Base-by-base conservation (phyloP, 2,888 invertebrate genomes). In the Acronicta psi region DNA sequence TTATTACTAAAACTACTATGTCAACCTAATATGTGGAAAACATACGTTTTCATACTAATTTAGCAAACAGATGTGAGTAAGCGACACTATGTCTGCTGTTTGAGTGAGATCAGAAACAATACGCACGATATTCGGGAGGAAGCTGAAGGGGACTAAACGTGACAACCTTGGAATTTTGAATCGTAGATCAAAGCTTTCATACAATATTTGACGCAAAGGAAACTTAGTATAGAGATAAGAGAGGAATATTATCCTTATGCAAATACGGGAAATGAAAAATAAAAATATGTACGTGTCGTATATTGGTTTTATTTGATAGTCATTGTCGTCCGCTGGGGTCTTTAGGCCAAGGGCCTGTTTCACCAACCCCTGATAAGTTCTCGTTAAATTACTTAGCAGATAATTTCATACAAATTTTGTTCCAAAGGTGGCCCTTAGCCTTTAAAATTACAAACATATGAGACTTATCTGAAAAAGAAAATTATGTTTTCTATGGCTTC, bases 131-230 rank as follows among this genome's bases (percentile, higher is more conserved):
- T 9, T 10, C 25, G n/a, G 14, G 23, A 37, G 11, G n/a, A n/a
- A n/a, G n/a, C n/a, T n/a, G 8, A 43, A 13, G 13, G 23, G 23
- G 13, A 10, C 14, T 42, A 34, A 2, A 37, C 29, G 20, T 34
- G 44, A 17, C 47, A 64, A 31, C 13, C 11, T 31, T 1, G 11
- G 23, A 52, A 50, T 41, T 50, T 53, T 10, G 17, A 20, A 17
- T 14, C 37, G 4, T 11, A 40, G 17, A 47, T 34, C 37, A 47
- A 54, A 25, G 11, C 38, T 41, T 31, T 37, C 2, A 36, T 17
- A 11, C 18, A 43, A 10, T 40, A 44, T 40, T 34, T 53, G 40
- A 41, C 9, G 14, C 29, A 40, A 47, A 36, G 16, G 31, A 37
- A 49, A 46, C 34, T 17, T 20, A 8, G 17, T 14, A 13, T 29